Percentiles rank a stretch among this genome's conserved stretches.
Evolutionary conservation across 2,113 vertebrate species (phyloP).

Genomic region (Perca flavescens): DNA sequence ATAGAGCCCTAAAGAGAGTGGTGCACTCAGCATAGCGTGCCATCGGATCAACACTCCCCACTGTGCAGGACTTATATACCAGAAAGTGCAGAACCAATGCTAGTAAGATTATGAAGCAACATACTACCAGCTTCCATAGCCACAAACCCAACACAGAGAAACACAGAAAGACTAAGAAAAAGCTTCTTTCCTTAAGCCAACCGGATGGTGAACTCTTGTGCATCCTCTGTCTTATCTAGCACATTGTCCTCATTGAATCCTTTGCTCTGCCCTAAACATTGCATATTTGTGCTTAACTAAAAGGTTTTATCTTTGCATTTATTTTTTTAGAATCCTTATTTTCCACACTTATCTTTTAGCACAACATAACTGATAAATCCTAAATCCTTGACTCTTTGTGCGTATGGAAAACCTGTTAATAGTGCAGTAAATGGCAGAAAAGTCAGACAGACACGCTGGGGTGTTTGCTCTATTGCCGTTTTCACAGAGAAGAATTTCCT

Average conservation of each 20-base stretch:
- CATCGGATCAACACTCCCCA: background rate
- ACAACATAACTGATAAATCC: no score
- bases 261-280: background rate
- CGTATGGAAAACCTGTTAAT: background rate
- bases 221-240: background rate
- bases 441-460: background rate
- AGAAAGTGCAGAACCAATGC: slow-evolving; percentile 3
- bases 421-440: background rate
- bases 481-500: background rate
- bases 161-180: background rate
- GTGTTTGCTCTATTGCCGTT: background rate
- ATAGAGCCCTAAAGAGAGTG: background rate
- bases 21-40: background rate
- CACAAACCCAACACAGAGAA: background rate
- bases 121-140: background rate
- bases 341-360: background rate
- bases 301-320: background rate
- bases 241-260: background rate
- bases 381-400: background rate
- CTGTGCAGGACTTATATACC: background rate
- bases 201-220: background rate
- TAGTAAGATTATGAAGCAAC: background rate
- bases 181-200: background rate
- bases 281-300: background rate
- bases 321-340: background rate